Conservation (phyloP, 2,113 vertebrate species). For the western clawed frog (Xenopus tropicalis) region DNA sequence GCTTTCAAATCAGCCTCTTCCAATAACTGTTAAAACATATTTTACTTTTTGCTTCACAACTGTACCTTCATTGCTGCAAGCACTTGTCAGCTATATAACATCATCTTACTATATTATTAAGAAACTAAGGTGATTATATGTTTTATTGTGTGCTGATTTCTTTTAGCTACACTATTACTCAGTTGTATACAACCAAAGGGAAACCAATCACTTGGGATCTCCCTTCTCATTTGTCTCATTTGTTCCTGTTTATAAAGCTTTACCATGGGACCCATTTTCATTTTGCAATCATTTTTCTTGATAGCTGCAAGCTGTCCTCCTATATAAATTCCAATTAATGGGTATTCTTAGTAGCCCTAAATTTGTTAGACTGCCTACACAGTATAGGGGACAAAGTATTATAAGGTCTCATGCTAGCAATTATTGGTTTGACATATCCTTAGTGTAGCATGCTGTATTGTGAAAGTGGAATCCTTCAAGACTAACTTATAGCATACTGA, state of each 20-base stretch:
- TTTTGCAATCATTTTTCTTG: constrained; percentile 5
- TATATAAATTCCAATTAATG: constrained; percentile 1
- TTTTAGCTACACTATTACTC: not conserved
- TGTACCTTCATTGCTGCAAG: too few species aligned
- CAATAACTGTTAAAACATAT: too few species aligned
- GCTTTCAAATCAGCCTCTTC: too few species aligned
- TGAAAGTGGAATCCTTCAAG: too few species aligned
- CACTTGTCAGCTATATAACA: too few species aligned
- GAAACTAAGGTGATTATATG: too few species aligned
- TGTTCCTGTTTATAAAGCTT: not conserved
- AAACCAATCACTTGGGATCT: not conserved
- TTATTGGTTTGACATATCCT: too few species aligned
- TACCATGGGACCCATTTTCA: not conserved
- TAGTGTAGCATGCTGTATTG: too few species aligned
- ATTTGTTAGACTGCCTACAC: not conserved
- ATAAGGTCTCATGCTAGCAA: not conserved
- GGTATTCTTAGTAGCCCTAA: not conserved
- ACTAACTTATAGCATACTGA: too few species aligned
- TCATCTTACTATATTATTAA: too few species aligned
- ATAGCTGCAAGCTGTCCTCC: not conserved
- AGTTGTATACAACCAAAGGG: not conserved
- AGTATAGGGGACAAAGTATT: not conserved
- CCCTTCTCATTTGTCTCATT: not conserved
- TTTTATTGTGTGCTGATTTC: not conserved
- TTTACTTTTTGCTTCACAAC: too few species aligned